Evolutionary conservation across 2,888 invertebrate species (phyloP).

Genomic region (Agrochola macilenta): DNA sequence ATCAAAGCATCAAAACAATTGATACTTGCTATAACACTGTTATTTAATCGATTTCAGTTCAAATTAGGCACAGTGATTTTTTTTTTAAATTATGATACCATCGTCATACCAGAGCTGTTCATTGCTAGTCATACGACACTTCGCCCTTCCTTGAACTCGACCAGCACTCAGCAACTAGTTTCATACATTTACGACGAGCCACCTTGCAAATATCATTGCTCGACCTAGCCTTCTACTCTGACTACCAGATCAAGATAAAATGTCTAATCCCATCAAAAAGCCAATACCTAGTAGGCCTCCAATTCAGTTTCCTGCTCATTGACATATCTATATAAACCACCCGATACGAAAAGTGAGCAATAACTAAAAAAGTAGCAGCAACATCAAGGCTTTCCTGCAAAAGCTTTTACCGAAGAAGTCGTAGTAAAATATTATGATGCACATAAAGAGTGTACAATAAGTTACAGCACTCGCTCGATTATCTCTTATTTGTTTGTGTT

Average conservation of each 20-base stretch:
- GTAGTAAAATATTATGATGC: conserved; percentile 88
- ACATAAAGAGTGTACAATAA: conserved; percentile 88
- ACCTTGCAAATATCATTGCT: background rate
- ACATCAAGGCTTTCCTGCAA: conserved; percentile 69
- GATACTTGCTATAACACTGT: too few relatives aligned
- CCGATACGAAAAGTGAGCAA: conserved; percentile 64
- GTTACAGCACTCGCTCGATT: conserved; percentile 87
- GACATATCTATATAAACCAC: conserved; percentile 64
- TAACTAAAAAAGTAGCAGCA: conserved; percentile 66
- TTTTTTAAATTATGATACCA: too few relatives aligned
- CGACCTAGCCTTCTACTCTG: background rate
- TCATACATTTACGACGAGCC: background rate
- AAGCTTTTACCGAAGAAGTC: conserved; percentile 82
- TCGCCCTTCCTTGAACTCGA: background rate
- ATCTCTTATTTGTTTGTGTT: conserved; percentile 88
- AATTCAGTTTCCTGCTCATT: conserved; percentile 67
- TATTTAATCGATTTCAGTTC: too few relatives aligned
- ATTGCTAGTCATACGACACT: background rate
- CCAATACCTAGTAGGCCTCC: conserved; percentile 32
- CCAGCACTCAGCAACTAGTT: background rate
- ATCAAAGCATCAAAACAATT: background rate
- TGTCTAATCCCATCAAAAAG: conserved; percentile 39
- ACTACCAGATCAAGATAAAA: conserved; percentile 18
- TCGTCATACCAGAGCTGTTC: background rate
- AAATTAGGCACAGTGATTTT: too few relatives aligned